A percentile compares a stretch with the other conserved stretches of the same genome.
Conservation (phyloP, 2,797 vertebrate genomes). For the Lophius americanus region DNA sequence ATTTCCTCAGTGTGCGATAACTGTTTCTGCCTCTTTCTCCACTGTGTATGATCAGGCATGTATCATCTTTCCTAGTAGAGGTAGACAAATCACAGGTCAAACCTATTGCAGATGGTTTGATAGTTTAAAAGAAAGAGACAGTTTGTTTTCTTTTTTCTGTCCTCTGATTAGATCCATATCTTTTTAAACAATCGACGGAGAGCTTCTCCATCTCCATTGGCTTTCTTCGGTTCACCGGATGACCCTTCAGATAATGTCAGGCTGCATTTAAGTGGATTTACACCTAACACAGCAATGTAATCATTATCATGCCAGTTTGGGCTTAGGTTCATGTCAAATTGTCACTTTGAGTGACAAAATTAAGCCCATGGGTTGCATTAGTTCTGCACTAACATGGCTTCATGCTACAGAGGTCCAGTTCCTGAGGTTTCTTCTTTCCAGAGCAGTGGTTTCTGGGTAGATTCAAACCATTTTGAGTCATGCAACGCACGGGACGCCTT, state of each 20-base stretch:
- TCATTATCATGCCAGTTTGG: constrained; percentile 20
- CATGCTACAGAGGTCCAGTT: constrained; percentile 93
- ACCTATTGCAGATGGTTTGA: constrained; percentile 45
- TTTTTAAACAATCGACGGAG: constrained; percentile 31
- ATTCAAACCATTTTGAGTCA: constrained; percentile 69
- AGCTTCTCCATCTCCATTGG: constrained; percentile 13
- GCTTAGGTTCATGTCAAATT: constrained; percentile 23
- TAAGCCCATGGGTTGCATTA: neutral
- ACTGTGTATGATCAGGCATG: constrained; percentile 28
- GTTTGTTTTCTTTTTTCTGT: constrained; percentile 27
- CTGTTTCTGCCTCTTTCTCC: constrained; percentile 16
- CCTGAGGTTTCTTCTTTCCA: constrained; percentile 92
- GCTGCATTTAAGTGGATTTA: constrained; percentile 20
- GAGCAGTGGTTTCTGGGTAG: constrained; percentile 90
- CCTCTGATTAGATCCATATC: constrained; percentile 28
- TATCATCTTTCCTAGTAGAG: constrained; percentile 64
- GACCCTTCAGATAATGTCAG: constrained; percentile 18
- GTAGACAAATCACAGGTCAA: constrained; percentile 67
- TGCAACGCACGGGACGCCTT: constrained; percentile 86
- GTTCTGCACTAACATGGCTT: constrained; percentile 82
- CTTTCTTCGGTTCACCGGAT: constrained; percentile 5
- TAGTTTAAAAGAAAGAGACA: constrained; percentile 29
- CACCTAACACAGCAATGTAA: constrained; percentile 13
- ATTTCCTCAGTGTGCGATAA: constrained; percentile 9
- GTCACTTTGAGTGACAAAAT: constrained; percentile 12